phyloP scores from a whole-genome alignment of 1,140 invertebrate genomes.

The Zaprionus davidi region DNA sequence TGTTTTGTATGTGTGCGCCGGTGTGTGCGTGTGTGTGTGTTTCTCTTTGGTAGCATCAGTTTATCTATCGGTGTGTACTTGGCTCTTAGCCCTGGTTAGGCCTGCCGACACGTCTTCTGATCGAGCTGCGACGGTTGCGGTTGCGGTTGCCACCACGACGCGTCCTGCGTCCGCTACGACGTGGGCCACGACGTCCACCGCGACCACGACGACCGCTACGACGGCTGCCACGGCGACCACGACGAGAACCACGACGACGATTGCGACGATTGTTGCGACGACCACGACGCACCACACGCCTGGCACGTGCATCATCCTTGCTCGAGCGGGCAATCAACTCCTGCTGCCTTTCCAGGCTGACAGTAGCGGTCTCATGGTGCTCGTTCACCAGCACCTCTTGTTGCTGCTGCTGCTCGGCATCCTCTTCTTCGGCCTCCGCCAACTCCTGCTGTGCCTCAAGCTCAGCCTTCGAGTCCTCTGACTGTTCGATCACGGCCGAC shows the following conservation, averaged over 20 bases:
- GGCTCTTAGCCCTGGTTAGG: conserved; percentile 45
- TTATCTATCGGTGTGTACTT: neutral
- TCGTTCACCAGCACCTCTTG: conserved; percentile 16
- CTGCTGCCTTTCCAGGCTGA: conserved; percentile 25
- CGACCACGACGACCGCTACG: conserved; percentile 31
- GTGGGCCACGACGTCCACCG: conserved; percentile 25
- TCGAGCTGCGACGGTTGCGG: conserved; percentile 26
- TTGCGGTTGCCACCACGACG: conserved; percentile 48
- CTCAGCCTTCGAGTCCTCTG: neutral
- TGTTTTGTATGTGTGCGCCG: conserved; percentile 2
- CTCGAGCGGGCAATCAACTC: conserved; percentile 43
- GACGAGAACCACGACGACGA: conserved; percentile 22
- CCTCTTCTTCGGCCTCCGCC: conserved; percentile 19
- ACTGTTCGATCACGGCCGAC: neutral
- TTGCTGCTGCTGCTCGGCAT: conserved; percentile 19
- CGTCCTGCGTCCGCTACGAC: conserved; percentile 22
- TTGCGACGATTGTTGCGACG: conserved; percentile 38
- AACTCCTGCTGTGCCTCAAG: conserved; percentile 11
- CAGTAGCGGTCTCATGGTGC: conserved; percentile 29
- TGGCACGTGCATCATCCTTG: conserved; percentile 63
- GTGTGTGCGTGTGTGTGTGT: conserved; percentile 13
- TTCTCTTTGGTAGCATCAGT: neutral
- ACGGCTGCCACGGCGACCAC: conserved; percentile 24
- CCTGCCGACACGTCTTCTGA: conserved; percentile 52
- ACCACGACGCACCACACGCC: conserved; percentile 55